These are phyloP conservation scores for Pseudochirops cupreus DNA, from an alignment of 2,797 vertebrate species.

Conservation along the genomic window DNA sequence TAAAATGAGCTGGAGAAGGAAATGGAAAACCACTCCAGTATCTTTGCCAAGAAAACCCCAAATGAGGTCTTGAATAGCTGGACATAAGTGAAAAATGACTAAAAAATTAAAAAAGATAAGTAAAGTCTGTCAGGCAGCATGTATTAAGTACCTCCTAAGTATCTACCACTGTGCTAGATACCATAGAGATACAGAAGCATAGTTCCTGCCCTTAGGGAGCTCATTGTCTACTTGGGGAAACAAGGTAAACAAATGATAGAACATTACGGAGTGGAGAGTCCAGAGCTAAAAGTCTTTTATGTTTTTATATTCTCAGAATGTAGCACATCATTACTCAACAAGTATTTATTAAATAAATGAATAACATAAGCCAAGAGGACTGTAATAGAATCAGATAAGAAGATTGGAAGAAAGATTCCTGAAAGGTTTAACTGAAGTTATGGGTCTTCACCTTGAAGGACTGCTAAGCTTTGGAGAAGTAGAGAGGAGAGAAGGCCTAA, in stretches of 20 bases:
- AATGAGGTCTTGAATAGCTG: neutral
- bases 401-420: neutral
- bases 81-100: neutral
- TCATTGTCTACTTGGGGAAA: neutral
- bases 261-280: neutral
- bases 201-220: neutral
- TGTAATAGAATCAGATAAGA: neutral
- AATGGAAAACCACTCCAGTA: neutral
- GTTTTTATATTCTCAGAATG: neutral
- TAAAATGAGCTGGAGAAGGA: neutral
- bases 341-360: neutral
- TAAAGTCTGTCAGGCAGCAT: neutral
- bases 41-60: neutral
- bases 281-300: neutral
- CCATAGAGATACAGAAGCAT: neutral
- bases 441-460: neutral
- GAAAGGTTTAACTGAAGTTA: neutral
- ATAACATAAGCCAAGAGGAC: neutral
- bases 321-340: neutral
- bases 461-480: neutral
- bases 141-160: constrained; percentile 13
- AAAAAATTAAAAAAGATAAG: neutral
- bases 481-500: neutral
- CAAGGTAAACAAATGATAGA: neutral
- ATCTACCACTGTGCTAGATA: neutral